Evolutionary conservation across 2,797 vertebrate genomes (phyloP), one percentile per base, ranked within the genome.

Genomic region (Lophura swinhoii): DNA sequence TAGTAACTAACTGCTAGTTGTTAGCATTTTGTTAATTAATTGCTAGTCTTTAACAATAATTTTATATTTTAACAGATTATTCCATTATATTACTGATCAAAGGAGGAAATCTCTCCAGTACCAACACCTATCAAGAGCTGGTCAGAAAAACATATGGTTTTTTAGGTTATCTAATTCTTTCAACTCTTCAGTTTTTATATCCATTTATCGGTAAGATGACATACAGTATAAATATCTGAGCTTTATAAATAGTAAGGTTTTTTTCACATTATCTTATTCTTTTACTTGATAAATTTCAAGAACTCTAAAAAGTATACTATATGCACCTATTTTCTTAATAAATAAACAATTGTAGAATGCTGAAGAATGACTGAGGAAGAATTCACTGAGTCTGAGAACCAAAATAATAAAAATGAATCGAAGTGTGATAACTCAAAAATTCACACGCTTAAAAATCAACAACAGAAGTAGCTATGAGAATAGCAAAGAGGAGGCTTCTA

Each of bases 21-120:
- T 29, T 29, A 53, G 48, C 12, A 49, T 49, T 49, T 49, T 24
- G 10, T 53, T 53, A 53, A 53, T 53, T 53, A 29, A 28, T 53
- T 53, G 51, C 28, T 29, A 29, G 3, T 74, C 49, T 87, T 85
- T 90, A 96, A 93, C 44, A 67, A 8, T 87, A 37, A 63, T 71
- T 83, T 95, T 91, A 1, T 95, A 24, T 95, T 97, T 97, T 96
- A 85, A 69, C 97, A 99, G 99, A 99, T 96, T 99, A 99, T 97
- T 99, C 99, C 39, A 99, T 99, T 97, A 97, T 99, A 94, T 96
- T 99, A 76, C 94, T 99, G 85, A 98, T 99, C 88, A 99, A 98
- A 98, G 99, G 98, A 96, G 99, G 98, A 23, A 97, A 98, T 85
- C 96, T 99, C 28, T 99, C 99, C 59, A 98, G 97, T 84, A 98